Evolutionary conservation across 2,113 vertebrate genomes (phyloP).

Genomic region (Spea bombifrons): DNA sequence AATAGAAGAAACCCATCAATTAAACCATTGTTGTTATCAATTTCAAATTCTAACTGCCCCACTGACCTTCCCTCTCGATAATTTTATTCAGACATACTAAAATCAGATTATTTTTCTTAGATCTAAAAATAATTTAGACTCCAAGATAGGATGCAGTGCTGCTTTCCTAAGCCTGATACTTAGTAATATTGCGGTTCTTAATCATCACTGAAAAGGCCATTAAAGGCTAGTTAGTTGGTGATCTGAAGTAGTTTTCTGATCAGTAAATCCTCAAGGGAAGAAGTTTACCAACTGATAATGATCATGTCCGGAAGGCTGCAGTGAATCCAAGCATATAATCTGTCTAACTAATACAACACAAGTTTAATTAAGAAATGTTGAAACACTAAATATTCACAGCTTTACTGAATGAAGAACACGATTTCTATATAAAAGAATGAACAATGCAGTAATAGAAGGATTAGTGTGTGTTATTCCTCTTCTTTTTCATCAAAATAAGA

Average conservation of each 20-base stretch:
- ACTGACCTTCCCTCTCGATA: too few relatives aligned
- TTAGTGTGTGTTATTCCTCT: neutral
- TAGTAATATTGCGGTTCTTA: neutral
- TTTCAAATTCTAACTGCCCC: too few relatives aligned
- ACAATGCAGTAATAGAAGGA: neutral
- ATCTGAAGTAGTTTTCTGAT: neutral
- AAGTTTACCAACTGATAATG: constrained; percentile 16
- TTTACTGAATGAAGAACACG: neutral
- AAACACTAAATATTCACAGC: neutral
- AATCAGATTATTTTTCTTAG: neutral
- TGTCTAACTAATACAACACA: neutral
- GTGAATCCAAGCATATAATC: neutral
- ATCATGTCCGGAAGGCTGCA: constrained; percentile 9
- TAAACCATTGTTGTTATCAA: too few relatives aligned
- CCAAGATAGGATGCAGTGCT: neutral
- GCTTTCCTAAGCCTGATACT: neutral
- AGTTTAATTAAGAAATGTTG: constrained; percentile 16
- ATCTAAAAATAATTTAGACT: neutral
- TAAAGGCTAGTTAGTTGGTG: constrained; percentile 5
- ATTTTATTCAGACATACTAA: neutral
- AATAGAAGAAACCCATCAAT: too few relatives aligned
- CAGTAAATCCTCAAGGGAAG: constrained; percentile 17
- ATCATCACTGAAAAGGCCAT: neutral
- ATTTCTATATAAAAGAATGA: neutral
- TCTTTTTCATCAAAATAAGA: neutral